Conservation (phyloP, 2,888 invertebrate species). For the Deilephila porcellus region DNA sequence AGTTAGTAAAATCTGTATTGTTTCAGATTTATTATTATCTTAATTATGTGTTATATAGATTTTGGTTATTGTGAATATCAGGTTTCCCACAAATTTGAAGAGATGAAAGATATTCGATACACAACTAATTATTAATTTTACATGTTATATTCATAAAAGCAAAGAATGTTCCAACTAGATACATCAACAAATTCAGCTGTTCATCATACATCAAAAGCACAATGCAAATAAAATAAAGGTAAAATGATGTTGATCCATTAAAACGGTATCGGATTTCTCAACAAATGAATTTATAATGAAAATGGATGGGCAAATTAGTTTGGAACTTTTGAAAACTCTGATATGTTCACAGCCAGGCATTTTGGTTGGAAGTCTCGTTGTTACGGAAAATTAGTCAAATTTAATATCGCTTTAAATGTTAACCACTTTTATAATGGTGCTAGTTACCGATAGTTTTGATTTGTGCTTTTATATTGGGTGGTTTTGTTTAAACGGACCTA, state of each 20-base stretch:
- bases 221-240: slow-evolving; percentile 5
- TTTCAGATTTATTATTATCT: too few relatives aligned
- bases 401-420: slow-evolving; percentile 48
- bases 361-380: slow-evolving; percentile 45
- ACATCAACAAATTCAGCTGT: background rate
- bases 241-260: slow-evolving; percentile 31
- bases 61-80: too few relatives aligned
- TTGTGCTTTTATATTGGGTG: background rate
- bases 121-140: too few relatives aligned
- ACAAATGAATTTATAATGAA: slow-evolving; percentile 50
- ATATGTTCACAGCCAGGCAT: slow-evolving; percentile 50
- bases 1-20: too few relatives aligned
- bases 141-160: too few relatives aligned
- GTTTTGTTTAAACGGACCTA: background rate
- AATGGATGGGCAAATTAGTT: slow-evolving; percentile 53
- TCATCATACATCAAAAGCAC: background rate
- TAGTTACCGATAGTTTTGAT: background rate
- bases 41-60: too few relatives aligned
- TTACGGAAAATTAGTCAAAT: slow-evolving; percentile 48
- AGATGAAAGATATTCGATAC: too few relatives aligned
- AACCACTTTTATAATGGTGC: slow-evolving; percentile 32
- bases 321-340: slow-evolving; percentile 51
- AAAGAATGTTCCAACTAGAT: background rate
- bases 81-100: too few relatives aligned
- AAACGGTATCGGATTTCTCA: slow-evolving; percentile 37